Conservation (phyloP, 2,888 invertebrate genomes). For the Thysanoteuthis rhombus region DNA sequence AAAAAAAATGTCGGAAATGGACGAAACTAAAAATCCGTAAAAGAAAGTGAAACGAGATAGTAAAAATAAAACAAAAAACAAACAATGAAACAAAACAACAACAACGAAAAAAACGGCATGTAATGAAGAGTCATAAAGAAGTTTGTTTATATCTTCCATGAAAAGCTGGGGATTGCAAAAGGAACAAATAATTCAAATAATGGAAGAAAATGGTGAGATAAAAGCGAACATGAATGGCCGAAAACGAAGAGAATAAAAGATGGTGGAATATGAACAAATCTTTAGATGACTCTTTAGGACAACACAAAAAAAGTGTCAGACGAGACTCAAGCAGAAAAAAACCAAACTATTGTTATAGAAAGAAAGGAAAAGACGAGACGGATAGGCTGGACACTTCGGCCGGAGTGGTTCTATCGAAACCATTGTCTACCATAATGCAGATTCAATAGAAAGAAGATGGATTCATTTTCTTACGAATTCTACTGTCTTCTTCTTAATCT, state of each 20-base stretch:
- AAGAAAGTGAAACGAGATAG: background rate
- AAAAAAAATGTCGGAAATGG: slow-evolving; percentile 1
- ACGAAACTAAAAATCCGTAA: background rate
- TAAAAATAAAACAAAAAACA: too few relatives aligned
- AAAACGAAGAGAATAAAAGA: background rate
- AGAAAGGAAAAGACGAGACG: background rate
- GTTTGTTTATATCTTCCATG: too few relatives aligned
- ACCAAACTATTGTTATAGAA: background rate
- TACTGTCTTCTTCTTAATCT: background rate
- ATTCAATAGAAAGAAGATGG: background rate
- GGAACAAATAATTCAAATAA: background rate
- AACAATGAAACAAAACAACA: too few relatives aligned
- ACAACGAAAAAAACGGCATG: too few relatives aligned
- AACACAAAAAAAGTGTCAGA: background rate
- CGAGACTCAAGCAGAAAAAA: background rate
- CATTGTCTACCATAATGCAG: background rate
- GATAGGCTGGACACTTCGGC: background rate
- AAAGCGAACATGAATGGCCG: background rate
- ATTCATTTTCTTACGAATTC: background rate
- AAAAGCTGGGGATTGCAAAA: background rate
- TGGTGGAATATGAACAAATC: background rate
- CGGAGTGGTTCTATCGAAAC: background rate
- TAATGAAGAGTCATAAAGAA: too few relatives aligned
- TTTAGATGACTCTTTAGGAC: background rate
- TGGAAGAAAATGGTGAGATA: background rate